phyloP scores from a whole-genome alignment of 1,140 invertebrate species.

The Luehdorfia chinensis region DNA sequence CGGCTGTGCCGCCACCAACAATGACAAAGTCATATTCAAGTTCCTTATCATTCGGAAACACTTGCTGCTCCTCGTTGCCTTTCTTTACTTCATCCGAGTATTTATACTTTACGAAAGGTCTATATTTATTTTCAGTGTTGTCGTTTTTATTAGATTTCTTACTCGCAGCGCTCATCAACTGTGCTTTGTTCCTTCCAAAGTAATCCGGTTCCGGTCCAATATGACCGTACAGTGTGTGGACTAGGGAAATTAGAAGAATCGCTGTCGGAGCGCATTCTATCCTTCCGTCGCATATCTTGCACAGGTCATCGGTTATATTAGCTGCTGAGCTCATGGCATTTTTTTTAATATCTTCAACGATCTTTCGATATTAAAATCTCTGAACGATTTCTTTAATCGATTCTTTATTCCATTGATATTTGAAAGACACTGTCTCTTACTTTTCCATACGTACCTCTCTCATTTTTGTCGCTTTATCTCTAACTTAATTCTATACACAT shows the following conservation, averaged over 20 bases:
- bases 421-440: too few relatives aligned
- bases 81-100: slow-evolving; percentile 22
- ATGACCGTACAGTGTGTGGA: slow-evolving; percentile 59
- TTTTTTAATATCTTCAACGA: slow-evolving; percentile 29
- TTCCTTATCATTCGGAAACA: slow-evolving; percentile 7
- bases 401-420: too few relatives aligned
- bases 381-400: neutral
- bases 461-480: too few relatives aligned
- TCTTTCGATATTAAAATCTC: neutral
- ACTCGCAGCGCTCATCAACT: slow-evolving; percentile 11
- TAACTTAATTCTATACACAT: too few relatives aligned
- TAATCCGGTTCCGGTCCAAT: slow-evolving; percentile 58
- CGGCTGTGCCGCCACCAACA: slow-evolving; percentile 59
- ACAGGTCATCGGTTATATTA: slow-evolving; percentile 63
- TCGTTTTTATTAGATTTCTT: slow-evolving; percentile 12
- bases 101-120: slow-evolving; percentile 20
- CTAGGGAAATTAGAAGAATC: slow-evolving; percentile 57
- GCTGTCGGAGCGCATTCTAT: slow-evolving; percentile 67
- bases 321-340: slow-evolving; percentile 52
- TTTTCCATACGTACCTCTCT: too few relatives aligned
- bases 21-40: slow-evolving; percentile 58
- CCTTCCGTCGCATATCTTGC: slow-evolving; percentile 62
- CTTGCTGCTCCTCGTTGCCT: slow-evolving; percentile 4
- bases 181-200: slow-evolving; percentile 28
- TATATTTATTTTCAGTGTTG: slow-evolving; percentile 10